Evolutionary conservation across 2,113 vertebrate species (phyloP).

Genomic region (Notothenia rossii): DNA sequence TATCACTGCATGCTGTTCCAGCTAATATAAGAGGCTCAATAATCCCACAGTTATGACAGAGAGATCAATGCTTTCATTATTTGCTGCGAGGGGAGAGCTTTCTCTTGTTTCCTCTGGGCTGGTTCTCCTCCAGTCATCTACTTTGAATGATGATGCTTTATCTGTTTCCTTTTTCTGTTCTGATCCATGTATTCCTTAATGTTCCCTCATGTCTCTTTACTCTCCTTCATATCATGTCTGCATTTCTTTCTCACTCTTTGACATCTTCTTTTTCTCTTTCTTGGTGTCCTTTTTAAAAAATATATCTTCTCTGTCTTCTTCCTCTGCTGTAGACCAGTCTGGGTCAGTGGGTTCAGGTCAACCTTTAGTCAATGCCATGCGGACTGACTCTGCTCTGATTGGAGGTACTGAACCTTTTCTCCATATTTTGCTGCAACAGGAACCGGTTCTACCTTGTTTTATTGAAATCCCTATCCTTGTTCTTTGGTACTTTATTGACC

Average conservation of each 20-base stretch:
- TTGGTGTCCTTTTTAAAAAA: slow-evolving; percentile 3
- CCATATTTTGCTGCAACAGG: not conserved
- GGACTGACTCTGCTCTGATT: slow-evolving; percentile 93
- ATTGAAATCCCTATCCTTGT: not conserved
- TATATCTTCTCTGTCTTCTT: not conserved
- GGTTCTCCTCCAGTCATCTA: slow-evolving; percentile 25
- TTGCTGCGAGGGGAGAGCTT: slow-evolving; percentile 26
- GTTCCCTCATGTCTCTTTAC: not conserved
- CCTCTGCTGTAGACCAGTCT: slow-evolving; percentile 89
- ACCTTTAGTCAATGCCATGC: slow-evolving; percentile 90
- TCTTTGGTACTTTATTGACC: not conserved
- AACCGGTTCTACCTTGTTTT: not conserved
- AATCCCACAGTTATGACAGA: slow-evolving; percentile 49
- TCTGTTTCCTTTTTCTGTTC: slow-evolving; percentile 9
- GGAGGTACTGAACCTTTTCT: slow-evolving; percentile 88
- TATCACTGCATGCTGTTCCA: slow-evolving; percentile 4
- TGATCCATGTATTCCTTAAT: not conserved
- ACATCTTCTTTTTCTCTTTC: not conserved
- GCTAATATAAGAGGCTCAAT: slow-evolving; percentile 40
- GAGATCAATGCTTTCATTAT: slow-evolving; percentile 66
- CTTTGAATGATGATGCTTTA: slow-evolving; percentile 34
- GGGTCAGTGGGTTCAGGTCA: slow-evolving; percentile 90
- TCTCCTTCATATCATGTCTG: not conserved
- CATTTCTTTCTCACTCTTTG: not conserved
- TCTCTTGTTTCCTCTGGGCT: slow-evolving; percentile 37